Conservation (phyloP, 2,113 vertebrate genomes). For the Trematomus loennbergii region DNA sequence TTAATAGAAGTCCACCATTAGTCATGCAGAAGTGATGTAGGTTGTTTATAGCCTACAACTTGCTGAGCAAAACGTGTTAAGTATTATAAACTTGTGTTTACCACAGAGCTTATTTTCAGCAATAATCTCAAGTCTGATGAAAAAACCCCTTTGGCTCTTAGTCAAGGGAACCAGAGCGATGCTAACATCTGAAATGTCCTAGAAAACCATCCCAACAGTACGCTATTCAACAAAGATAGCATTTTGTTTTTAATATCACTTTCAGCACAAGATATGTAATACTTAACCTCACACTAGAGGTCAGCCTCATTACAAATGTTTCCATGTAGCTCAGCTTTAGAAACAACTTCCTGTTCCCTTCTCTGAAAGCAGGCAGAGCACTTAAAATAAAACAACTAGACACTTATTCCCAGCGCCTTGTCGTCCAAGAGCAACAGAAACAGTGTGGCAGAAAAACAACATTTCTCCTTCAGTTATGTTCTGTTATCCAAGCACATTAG, state of each 20-base stretch:
- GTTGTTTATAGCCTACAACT: too few relatives aligned
- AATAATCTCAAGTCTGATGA: too few relatives aligned
- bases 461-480: constrained; percentile 6
- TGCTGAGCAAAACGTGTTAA: too few relatives aligned
- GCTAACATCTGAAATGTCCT: too few relatives aligned
- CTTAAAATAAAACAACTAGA: constrained; percentile 22
- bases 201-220: too few relatives aligned
- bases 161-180: too few relatives aligned
- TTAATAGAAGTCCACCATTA: too few relatives aligned
- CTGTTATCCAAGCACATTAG: constrained; percentile 43
- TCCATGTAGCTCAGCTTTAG: constrained; percentile 9
- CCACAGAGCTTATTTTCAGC: too few relatives aligned
- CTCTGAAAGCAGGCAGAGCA: constrained; percentile 13
- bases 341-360: constrained; percentile 26
- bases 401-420: constrained; percentile 7
- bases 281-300: constrained; percentile 10
- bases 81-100: too few relatives aligned
- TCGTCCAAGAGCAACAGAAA: constrained; percentile 8
- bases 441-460: constrained; percentile 24
- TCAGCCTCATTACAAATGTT: constrained; percentile 19
- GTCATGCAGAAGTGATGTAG: too few relatives aligned
- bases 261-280: not conserved
- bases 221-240: not conserved
- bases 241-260: not conserved
- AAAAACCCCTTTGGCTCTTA: too few relatives aligned